Conservation (phyloP, 2,113 vertebrate species). For the Vulpes vulpes region DNA sequence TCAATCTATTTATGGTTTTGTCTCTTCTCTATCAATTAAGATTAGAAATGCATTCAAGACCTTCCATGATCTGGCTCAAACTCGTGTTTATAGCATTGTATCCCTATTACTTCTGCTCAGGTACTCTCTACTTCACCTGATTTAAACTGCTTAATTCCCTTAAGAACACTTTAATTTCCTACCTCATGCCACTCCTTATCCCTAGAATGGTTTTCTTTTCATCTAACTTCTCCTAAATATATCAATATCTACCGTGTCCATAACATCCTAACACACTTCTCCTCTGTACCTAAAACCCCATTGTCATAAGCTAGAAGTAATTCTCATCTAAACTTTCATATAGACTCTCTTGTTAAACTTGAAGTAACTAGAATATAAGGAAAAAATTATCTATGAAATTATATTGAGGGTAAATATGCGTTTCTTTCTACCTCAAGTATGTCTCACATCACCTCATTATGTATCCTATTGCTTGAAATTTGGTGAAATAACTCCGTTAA, state of each 20-base stretch:
- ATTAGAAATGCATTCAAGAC: background rate
- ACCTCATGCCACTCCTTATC: background rate
- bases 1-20: background rate
- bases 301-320: background rate
- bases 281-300: background rate
- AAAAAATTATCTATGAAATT: slow-evolving; percentile 21
- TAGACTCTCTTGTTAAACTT: background rate
- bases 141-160: background rate
- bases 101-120: background rate
- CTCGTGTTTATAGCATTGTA: background rate
- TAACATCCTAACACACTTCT: background rate
- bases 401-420: background rate
- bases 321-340: background rate
- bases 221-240: background rate
- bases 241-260: background rate
- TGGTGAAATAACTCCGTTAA: background rate
- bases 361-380: too few relatives aligned
- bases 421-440: slow-evolving; percentile 19
- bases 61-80: background rate
- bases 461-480: background rate
- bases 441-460: background rate
- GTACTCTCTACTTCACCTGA: background rate
- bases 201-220: background rate
- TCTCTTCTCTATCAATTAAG: background rate
- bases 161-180: background rate